These are phyloP conservation scores for Zingel zingel DNA, from an alignment of 2,113 vertebrate species.

Conservation along the genomic window DNA sequence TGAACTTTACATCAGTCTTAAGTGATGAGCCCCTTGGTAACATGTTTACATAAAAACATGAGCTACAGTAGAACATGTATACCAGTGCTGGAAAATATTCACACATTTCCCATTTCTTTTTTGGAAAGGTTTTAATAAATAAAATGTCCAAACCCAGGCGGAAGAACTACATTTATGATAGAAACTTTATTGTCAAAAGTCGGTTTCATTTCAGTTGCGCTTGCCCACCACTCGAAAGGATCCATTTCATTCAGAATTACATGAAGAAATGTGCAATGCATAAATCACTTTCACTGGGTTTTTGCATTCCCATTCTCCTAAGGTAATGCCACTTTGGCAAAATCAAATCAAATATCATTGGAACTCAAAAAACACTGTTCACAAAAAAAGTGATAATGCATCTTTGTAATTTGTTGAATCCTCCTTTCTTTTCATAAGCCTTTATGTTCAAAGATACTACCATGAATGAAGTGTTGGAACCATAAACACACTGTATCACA, in stretches of 20 bases:
- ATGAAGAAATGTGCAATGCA: constrained; percentile 81
- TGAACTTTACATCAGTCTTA: constrained; percentile 99
- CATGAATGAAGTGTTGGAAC: constrained; percentile 91
- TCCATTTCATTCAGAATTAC: constrained; percentile 78
- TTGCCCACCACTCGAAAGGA: constrained; percentile 81
- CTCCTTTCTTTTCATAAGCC: constrained; percentile 63
- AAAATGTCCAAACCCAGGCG: constrained; percentile 94
- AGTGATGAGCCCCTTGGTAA: constrained; percentile 96
- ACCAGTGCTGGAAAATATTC: constrained; percentile 93
- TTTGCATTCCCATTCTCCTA: constrained; percentile 66
- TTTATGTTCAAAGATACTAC: constrained; percentile 86
- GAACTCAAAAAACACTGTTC: constrained; percentile 80
- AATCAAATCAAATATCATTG: constrained; percentile 71
- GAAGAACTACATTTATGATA: constrained; percentile 90
- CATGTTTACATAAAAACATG: constrained; percentile 96
- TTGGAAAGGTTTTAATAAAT: constrained; percentile 96
- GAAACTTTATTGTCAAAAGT: constrained; percentile 89
- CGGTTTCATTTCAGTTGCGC: constrained; percentile 80
- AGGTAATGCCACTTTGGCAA: constrained; percentile 75
- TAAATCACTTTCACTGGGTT: constrained; percentile 69
- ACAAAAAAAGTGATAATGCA: constrained; percentile 87
- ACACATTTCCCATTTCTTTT: constrained; percentile 85
- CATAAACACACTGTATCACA: constrained; percentile 88
- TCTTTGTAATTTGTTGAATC: constrained; percentile 75
- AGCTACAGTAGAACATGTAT: constrained; percentile 87